Evolutionary conservation across 2,888 invertebrate species (phyloP).

Genomic region (Diaphora mendica): DNA sequence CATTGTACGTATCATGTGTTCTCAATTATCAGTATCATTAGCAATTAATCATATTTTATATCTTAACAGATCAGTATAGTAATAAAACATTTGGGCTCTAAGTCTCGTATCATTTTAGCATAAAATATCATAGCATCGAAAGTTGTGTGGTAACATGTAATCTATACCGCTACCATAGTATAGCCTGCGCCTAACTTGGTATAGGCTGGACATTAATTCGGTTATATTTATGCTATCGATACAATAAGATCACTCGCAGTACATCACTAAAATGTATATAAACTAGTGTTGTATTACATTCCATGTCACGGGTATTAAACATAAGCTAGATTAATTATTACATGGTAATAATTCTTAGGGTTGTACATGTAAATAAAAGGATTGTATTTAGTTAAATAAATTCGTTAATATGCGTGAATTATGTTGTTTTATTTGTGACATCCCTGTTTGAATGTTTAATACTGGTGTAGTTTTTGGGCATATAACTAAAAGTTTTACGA

Average conservation of each 20-base stretch:
- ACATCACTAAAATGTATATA: constrained; percentile 36
- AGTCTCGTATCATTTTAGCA: too few relatives aligned
- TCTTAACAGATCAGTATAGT: too few relatives aligned
- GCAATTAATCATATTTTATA: too few relatives aligned
- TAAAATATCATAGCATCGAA: too few relatives aligned
- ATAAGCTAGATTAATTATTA: constrained; percentile 29
- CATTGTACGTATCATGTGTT: too few relatives aligned
- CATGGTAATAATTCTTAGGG: constrained; percentile 24
- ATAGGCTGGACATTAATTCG: too few relatives aligned
- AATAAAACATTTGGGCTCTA: too few relatives aligned
- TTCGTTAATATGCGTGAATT: constrained; percentile 46
- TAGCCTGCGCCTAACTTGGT: too few relatives aligned
- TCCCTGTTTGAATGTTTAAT: not conserved
- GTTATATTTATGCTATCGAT: not conserved
- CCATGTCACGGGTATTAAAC: constrained; percentile 47
- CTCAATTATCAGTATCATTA: too few relatives aligned
- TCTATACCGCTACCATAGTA: too few relatives aligned
- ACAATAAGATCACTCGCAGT: constrained; percentile 9
- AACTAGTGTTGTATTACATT: constrained; percentile 33
- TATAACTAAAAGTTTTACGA: too few relatives aligned
- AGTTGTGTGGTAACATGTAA: too few relatives aligned
- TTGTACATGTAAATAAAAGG: constrained; percentile 40
- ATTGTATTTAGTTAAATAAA: constrained; percentile 50
- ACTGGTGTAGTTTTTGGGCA: not conserved
- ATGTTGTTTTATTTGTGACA: constrained; percentile 14